Conservation (phyloP, 2,888 invertebrate genomes). For the Tipula unca region DNA sequence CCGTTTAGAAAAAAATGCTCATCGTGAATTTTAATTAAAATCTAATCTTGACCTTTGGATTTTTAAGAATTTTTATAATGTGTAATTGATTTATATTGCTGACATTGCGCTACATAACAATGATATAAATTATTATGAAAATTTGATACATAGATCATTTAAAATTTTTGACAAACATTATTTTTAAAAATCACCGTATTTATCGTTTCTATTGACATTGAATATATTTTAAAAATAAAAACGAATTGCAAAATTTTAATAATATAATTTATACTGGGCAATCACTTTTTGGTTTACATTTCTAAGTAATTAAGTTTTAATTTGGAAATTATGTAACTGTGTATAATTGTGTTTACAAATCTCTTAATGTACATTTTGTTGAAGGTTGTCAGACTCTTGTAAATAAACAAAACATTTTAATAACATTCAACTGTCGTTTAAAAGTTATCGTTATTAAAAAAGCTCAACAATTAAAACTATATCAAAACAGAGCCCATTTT, state of each 20-base stretch:
- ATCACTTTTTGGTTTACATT: neutral
- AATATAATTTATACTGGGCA: neutral
- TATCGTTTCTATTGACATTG: neutral
- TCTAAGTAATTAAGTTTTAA: neutral
- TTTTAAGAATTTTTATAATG: neutral
- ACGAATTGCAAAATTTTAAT: neutral
- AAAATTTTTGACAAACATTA: no score
- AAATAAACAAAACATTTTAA: no score
- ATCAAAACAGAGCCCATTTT: neutral
- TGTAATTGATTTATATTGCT: neutral
- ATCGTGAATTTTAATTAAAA: neutral
- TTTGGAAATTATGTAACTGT: neutral
- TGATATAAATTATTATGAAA: no score
- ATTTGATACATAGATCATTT: no score
- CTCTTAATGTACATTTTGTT: neutral
- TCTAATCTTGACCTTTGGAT: neutral
- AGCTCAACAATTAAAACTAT: neutral
- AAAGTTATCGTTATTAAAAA: neutral
- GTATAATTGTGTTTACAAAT: neutral
- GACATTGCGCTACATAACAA: no score
- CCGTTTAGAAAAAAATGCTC: neutral
- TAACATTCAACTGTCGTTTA: no score
- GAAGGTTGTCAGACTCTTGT: neutral
- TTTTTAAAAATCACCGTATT: no score
- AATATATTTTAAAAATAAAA: neutral